These are phyloP conservation scores for Athalia rosae DNA, from an alignment of 2,888 invertebrate genomes.

Conservation along the genomic window DNA sequence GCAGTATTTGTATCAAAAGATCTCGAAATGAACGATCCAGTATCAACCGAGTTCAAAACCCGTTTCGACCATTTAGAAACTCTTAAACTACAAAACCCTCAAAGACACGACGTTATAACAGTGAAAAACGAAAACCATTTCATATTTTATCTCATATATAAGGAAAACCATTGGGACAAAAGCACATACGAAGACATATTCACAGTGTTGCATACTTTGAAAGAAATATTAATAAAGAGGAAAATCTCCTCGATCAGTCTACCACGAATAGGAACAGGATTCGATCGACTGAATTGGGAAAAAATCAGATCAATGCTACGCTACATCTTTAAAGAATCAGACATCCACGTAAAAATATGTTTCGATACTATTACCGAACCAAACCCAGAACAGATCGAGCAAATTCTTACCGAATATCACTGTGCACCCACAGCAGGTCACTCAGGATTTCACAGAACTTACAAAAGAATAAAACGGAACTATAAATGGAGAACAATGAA, in stretches of 20 bases:
- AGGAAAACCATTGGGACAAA: constrained; percentile 43
- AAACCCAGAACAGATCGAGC: constrained; percentile 11
- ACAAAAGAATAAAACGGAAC: constrained; percentile 48
- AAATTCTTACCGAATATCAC: constrained; percentile 48
- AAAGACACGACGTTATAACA: constrained; percentile 19
- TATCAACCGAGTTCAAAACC: constrained; percentile 26
- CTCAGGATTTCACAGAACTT: constrained; percentile 52
- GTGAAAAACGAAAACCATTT: constrained; percentile 6
- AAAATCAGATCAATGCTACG: constrained; percentile 41
- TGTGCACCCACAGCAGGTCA: constrained; percentile 48
- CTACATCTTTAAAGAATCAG: constrained; percentile 40
- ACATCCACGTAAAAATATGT: constrained; percentile 28
- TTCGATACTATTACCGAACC: constrained; percentile 31
- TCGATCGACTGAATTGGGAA: constrained; percentile 42
- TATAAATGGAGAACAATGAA: constrained; percentile 57
- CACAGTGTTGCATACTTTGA: constrained; percentile 16
- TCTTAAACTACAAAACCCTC: constrained; percentile 23
- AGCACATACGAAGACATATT: constrained; percentile 40
- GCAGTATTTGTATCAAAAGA: constrained; percentile 36
- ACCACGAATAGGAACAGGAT: constrained; percentile 26
- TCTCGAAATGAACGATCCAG: constrained; percentile 12
- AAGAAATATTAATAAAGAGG: constrained; percentile 13
- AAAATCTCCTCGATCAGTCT: constrained; percentile 18
- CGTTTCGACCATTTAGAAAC: constrained; percentile 16
- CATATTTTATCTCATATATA: constrained; percentile 35